Base-by-base conservation (phyloP, 2,888 invertebrate species). In the Cordylochernes scorpioides region DNA sequence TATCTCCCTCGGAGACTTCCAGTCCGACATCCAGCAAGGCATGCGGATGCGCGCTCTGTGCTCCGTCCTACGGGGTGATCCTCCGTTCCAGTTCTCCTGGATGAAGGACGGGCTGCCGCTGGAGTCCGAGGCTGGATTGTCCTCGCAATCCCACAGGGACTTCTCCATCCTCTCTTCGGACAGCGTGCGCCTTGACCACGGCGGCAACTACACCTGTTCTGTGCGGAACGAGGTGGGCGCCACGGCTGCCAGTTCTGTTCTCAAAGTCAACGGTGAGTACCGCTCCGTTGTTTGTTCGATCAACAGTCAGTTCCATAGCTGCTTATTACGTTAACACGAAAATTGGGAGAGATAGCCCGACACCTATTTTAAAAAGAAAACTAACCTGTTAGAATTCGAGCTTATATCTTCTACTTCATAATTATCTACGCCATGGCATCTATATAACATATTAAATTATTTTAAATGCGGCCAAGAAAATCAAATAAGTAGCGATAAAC, bases 231-330 rank as follows among this genome's bases (percentile, higher is more conserved):
- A 33, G n/a, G 33, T 24, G 8, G 33, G 22, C 5, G 18, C 16
- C 7, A 19, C 33, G n/a, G 14, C 13, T n/a, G 18, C 31, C 15
- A 33, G 33, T 19, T 28, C 33, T 9, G 10, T 33, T n/a, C 27
- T 33, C 13, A 27, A 17, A 18, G 30, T 33, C n/a, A 33, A 33
- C 13, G 33, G 33, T 33, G 28, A 33, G 33, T 15, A 29, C 15
- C 6, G 5, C n/a, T n/a, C n/a, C n/a, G n/a, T n/a, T n/a, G n/a
- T n/a, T n/a, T n/a, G n/a, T n/a, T n/a, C n/a, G n/a, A n/a, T n/a
- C n/a, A n/a, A n/a, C n/a, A n/a, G n/a, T n/a, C n/a, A n/a, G n/a
- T n/a, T n/a, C n/a, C n/a, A n/a, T n/a, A n/a, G n/a, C n/a, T n/a
- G n/a, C n/a, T n/a, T n/a, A n/a, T n/a, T n/a, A n/a, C n/a, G n/a